These are phyloP conservation scores for Scaptomyza flava DNA, from an alignment of 2,888 invertebrate genomes.

Conservation along the genomic window DNA sequence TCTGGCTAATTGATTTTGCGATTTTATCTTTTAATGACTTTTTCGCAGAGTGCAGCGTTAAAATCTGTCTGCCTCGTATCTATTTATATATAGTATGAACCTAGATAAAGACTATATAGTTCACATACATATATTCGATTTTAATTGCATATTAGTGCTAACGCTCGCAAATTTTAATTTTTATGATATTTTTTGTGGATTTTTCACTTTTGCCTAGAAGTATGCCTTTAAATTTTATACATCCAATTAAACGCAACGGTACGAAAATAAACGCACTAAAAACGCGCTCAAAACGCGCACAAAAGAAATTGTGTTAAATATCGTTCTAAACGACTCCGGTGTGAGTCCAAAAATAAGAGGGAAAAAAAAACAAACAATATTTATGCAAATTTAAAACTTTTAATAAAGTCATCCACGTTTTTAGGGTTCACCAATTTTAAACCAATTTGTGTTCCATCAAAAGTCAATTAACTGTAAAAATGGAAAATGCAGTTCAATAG, in stretches of 20 bases:
- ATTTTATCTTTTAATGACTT: slow-evolving; percentile 81
- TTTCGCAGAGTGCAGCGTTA: slow-evolving; percentile 63
- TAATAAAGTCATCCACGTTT: background rate
- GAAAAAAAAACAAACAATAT: background rate
- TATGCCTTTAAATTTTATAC: slow-evolving; percentile 13
- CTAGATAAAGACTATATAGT: background rate
- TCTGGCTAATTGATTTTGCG: slow-evolving; percentile 81
- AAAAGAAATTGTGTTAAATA: background rate
- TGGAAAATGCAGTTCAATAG: background rate
- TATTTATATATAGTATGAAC: background rate
- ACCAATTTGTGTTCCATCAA: background rate
- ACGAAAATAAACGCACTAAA: slow-evolving; percentile 12
- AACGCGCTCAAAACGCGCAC: slow-evolving; percentile 8
- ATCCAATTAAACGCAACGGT: background rate
- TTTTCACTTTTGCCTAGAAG: slow-evolving; percentile 15
- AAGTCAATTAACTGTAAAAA: slow-evolving; percentile 5
- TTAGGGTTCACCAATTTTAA: background rate
- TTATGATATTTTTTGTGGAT: background rate
- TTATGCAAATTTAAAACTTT: background rate
- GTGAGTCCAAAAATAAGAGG: background rate
- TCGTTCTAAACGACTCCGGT: background rate
- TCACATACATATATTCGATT: slow-evolving; percentile 42
- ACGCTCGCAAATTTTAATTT: slow-evolving; percentile 12
- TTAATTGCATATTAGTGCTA: slow-evolving; percentile 53
- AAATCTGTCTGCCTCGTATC: slow-evolving; percentile 28